A percentile compares a stretch with the other conserved stretches of the same genome.
Evolutionary conservation across 2,888 invertebrate species (phyloP).

Genomic region (Mellilla xanthometata): DNA sequence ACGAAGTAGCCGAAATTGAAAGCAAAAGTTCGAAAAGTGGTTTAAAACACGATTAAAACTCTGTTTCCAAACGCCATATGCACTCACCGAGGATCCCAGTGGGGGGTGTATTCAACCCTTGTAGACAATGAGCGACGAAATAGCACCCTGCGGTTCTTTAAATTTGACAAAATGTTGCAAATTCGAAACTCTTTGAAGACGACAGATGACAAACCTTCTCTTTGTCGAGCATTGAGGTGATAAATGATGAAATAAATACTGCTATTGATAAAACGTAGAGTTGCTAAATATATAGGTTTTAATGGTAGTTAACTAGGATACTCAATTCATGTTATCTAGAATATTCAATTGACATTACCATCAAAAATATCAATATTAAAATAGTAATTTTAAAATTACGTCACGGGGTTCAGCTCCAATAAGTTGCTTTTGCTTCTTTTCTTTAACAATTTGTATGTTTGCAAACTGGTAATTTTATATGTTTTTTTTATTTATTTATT

Average conservation of each 20-base stretch:
- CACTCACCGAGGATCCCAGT: slow-evolving; percentile 41
- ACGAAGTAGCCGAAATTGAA: slow-evolving; percentile 7
- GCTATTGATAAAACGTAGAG: too few relatives aligned
- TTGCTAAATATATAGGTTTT: too few relatives aligned
- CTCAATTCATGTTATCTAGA: too few relatives aligned
- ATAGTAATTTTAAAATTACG: too few relatives aligned
- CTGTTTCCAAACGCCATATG: slow-evolving; percentile 53
- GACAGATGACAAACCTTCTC: neutral
- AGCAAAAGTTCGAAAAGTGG: slow-evolving; percentile 14
- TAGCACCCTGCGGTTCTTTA: slow-evolving; percentile 59
- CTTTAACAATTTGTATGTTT: too few relatives aligned
- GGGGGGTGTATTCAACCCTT: slow-evolving; percentile 48
- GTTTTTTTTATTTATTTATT: too few relatives aligned
- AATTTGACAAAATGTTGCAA: slow-evolving; percentile 51
- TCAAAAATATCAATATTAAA: too few relatives aligned
- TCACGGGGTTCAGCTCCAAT: too few relatives aligned
- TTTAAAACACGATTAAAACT: slow-evolving; percentile 16
- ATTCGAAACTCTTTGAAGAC: slow-evolving; percentile 37
- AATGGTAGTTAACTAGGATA: too few relatives aligned
- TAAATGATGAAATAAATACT: slow-evolving; percentile 1
- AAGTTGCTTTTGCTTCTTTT: too few relatives aligned
- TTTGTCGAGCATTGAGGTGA: neutral
- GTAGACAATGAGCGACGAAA: slow-evolving; percentile 39
- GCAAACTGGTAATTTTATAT: too few relatives aligned
- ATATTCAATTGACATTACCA: too few relatives aligned